Conservation (phyloP, 2,797 vertebrate genomes). For the Poecilia gillii region DNA sequence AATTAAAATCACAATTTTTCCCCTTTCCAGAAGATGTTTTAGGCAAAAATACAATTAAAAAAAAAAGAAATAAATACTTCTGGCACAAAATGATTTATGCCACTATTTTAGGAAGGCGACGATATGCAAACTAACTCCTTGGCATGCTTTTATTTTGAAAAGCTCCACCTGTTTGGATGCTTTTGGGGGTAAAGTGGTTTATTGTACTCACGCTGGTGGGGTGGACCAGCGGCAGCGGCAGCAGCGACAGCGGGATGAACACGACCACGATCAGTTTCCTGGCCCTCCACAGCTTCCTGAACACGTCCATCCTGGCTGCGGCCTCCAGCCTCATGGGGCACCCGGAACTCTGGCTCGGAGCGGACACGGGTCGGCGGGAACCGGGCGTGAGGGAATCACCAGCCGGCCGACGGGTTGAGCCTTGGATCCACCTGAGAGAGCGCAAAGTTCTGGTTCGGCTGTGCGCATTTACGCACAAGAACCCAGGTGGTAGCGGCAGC, state of each 20-base stretch:
- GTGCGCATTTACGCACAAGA: constrained; percentile 60
- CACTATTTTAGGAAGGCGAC: too few relatives aligned
- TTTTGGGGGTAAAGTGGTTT: background rate
- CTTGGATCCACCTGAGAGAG: background rate
- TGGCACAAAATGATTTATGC: too few relatives aligned
- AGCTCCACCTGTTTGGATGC: background rate
- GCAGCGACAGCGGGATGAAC: constrained; percentile 90
- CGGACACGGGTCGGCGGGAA: constrained; percentile 41
- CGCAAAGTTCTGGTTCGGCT: constrained; percentile 8
- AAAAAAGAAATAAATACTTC: too few relatives aligned
- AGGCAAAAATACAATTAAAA: too few relatives aligned
- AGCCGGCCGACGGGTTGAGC: constrained; percentile 1
- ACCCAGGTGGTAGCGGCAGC: background rate
- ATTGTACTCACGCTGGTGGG: constrained; percentile 92
- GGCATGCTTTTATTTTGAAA: background rate
- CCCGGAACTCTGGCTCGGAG: constrained; percentile 41
- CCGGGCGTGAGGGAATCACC: constrained; percentile 15
- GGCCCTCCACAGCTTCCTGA: constrained; percentile 87
- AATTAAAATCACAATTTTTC: too few relatives aligned
- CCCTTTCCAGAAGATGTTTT: too few relatives aligned
- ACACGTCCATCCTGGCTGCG: constrained; percentile 85
- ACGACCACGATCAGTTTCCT: constrained; percentile 90
- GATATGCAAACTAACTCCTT: too few relatives aligned
- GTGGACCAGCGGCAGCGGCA: constrained; percentile 91
- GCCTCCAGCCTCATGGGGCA: constrained; percentile 81